These are phyloP conservation scores for Bathynomus jamesi DNA, from an alignment of 1,140 invertebrate species.

Conservation along the genomic window DNA sequence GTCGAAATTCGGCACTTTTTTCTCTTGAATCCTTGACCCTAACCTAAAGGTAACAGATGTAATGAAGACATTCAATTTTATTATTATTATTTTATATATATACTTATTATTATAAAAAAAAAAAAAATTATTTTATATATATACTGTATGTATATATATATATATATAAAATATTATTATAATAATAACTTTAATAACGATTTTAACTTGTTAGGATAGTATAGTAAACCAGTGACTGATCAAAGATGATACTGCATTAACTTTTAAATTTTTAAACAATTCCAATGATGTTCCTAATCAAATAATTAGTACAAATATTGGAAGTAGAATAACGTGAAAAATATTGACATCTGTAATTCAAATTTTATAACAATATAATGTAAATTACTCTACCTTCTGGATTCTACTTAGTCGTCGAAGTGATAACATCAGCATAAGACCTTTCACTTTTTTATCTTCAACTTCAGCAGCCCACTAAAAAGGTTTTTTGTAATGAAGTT, in stretches of 20 bases:
- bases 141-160: neutral
- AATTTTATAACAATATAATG: neutral
- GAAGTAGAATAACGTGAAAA: neutral
- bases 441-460: conserved; percentile 21
- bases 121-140: neutral
- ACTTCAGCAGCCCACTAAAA: conserved; percentile 21
- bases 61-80: neutral
- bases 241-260: too few relatives aligned
- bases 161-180: neutral
- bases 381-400: conserved; percentile 21
- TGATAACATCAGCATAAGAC: conserved; percentile 27
- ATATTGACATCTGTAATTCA: neutral
- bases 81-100: neutral
- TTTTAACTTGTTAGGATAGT: too few relatives aligned
- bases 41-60: conserved; percentile 11
- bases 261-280: too few relatives aligned
- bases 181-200: neutral
- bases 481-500: neutral
- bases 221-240: too few relatives aligned
- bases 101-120: neutral
- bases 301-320: too few relatives aligned
- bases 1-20: conserved; percentile 56
- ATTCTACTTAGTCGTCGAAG: conserved; percentile 24
- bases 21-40: conserved; percentile 32
- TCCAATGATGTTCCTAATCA: too few relatives aligned